Evolutionary conservation across 2,797 vertebrate species (phyloP), one percentile per base, ranked within the genome.

Genomic region (Dallia pectoralis): DNA sequence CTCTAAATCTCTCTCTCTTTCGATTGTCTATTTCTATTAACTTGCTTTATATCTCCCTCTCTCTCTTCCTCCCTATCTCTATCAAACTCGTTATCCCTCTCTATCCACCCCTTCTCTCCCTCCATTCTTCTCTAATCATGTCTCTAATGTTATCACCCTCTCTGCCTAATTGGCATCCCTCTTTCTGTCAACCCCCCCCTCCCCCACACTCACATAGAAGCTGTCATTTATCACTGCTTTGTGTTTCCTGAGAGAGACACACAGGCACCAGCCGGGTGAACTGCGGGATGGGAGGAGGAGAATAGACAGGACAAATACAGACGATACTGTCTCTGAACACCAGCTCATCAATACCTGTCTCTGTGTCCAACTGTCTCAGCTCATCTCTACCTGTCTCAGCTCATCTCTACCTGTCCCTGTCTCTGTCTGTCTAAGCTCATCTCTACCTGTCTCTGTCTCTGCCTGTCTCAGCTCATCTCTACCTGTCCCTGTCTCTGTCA

Each of bases 101-200:
- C 40, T 8, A 19, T 67, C 53, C 32, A n/a, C n/a, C 47, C 69
- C 56, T 53, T 70, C 48, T 64, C 27, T 63, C 27, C 29, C 22
- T 61, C 40, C 14, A 19, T 67, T 44, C 32, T 32, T 44, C 40
- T 65, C 61, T 27, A 6, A 48, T 22, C n/a, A 48, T 44, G 18
- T 72, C 32, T 48, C 47, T 25, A 44, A 32, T 19, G 22, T 44
- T 32, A 8, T n/a, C 62, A 19, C 48, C 61, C 25, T 51, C 61
- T 72, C 36, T 22, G 16, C 51, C 19, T 27, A 61, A 25, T n/a
- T 33, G 47, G 15, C 30, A 32, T 47, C 36, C 36, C 59, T 56
- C 44, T 49, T 25, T 30, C 66, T 67, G 30, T 67, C 33, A 12
- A 32, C 33, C 33, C 15, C 53, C 19, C 33, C 6, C 19, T 22